Evolutionary conservation across 1,140 invertebrate genomes (phyloP), one percentile per base, ranked within the genome.

Genomic region (Holotrichia oblita): DNA sequence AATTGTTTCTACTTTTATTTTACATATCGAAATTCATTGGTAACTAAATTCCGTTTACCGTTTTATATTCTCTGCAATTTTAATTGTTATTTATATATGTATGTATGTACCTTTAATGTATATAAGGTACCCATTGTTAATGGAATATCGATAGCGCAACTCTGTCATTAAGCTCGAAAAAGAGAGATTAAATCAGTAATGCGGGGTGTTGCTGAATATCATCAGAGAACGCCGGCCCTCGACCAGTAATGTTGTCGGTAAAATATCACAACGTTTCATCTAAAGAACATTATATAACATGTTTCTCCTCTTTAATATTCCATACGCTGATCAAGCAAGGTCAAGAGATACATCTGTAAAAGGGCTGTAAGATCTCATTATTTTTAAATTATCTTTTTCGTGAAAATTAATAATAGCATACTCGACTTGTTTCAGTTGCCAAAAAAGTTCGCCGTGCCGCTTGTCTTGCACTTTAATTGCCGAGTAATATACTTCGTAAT

Each of bases 241-340:
- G 44, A 48, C 44, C 44, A 12, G 12, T 48, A 48, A 48, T 48
- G 44, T 48, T 48, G 44, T 48, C 44, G 44, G 44, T 48, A 48
- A 10, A n/a, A 48, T 48, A 48, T 48, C 44, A 14, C 12, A 3
- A 4, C 12, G 44, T 48, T 48, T 48, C 44, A 48, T 48, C 44
- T 48, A 48, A 48, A 48, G 44, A 12, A 8, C 12, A 48, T 14
- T 48, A 48, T 10, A 48, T 48, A 48, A 48, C 44, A 48, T n/a
- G 44, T 48, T 48, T n/a, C 44, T 10, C n/a, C 44, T 48, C 44
- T 48, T 48, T n/a, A 9, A 48, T 48, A 48, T 48, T 48, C 44
- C 10, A 0, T n/a, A 48, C 44, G 44, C n/a, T 12, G 8, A 48
- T 12, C 44, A n/a, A 14, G 10, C 10, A 6, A 48, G 10, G 10